These are phyloP conservation scores for Lytechinus variegatus DNA, from an alignment of 35 echinoderm and acorn worm genomes.

Conservation along the genomic window DNA sequence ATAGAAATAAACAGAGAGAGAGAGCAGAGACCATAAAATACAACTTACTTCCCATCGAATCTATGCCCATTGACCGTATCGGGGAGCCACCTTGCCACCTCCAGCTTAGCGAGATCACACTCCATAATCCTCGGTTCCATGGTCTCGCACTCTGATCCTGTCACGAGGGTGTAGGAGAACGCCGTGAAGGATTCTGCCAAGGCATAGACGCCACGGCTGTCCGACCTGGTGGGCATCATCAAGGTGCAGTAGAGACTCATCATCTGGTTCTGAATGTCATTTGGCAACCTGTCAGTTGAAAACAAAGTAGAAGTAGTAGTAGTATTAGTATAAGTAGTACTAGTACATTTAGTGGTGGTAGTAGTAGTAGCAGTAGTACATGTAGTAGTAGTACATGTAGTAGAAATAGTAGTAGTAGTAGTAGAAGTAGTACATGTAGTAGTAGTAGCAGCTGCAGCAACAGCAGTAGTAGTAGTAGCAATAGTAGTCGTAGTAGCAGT, in stretches of 20 bases:
- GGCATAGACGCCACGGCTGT: conserved; percentile 79
- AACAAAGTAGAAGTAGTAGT: background rate
- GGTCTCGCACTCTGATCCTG: conserved; percentile 69
- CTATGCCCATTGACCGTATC: conserved; percentile 74
- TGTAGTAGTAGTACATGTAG: too few relatives aligned
- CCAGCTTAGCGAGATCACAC: conserved; percentile 74
- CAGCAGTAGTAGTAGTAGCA: too few relatives aligned
- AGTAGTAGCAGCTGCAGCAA: too few relatives aligned
- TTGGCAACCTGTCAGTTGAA: conserved; percentile 58
- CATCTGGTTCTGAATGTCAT: conserved; percentile 59
- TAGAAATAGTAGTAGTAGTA: too few relatives aligned
- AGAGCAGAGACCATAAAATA: too few relatives aligned
- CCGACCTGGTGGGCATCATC: conserved; percentile 70
- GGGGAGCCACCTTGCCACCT: conserved; percentile 73
- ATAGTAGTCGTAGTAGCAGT: too few relatives aligned
- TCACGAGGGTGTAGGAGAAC: conserved; percentile 87
- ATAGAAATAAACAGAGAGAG: too few relatives aligned
- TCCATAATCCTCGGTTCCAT: conserved; percentile 43
- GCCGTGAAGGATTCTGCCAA: conserved; percentile 75
- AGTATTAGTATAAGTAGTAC: too few relatives aligned
- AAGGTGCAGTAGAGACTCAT: conserved; percentile 80
- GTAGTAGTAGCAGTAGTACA: too few relatives aligned
- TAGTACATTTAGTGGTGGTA: too few relatives aligned
- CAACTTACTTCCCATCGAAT: conserved; percentile 87
- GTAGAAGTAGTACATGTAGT: too few relatives aligned